Evolutionary conservation across 2,888 invertebrate species (phyloP).

Genomic region (Calliopum simillimum): DNA sequence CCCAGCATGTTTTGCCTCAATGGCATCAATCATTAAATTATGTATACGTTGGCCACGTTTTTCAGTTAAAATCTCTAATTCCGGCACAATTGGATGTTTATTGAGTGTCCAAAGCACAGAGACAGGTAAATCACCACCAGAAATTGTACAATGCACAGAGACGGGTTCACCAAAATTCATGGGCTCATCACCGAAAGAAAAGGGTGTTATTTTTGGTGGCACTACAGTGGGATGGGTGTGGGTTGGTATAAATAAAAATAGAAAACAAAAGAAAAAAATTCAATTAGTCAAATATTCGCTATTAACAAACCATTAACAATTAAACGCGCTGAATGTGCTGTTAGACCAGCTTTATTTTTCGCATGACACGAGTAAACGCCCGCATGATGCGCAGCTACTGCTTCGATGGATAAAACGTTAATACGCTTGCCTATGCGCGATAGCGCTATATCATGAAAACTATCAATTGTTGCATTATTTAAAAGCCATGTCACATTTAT

Average conservation of each 20-base stretch:
- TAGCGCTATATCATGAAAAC: slow-evolving; percentile 68
- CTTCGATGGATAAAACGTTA: slow-evolving; percentile 72
- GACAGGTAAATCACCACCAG: slow-evolving; percentile 83
- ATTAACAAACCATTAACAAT: slow-evolving; percentile 70
- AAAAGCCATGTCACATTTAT: slow-evolving; percentile 74
- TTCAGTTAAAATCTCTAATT: slow-evolving; percentile 63
- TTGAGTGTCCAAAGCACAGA: slow-evolving; percentile 81
- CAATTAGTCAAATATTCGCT: slow-evolving; percentile 12
- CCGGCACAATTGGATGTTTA: slow-evolving; percentile 66
- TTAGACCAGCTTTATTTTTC: slow-evolving; percentile 73
- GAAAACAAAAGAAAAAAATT: slow-evolving; percentile 30
- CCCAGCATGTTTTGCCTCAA: slow-evolving; percentile 78
- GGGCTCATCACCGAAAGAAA: slow-evolving; percentile 80
- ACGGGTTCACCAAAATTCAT: slow-evolving; percentile 77
- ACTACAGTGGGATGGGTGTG: slow-evolving; percentile 46
- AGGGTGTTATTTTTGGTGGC: slow-evolving; percentile 73
- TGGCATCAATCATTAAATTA: slow-evolving; percentile 75
- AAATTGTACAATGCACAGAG: slow-evolving; percentile 74
- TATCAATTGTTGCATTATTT: slow-evolving; percentile 65
- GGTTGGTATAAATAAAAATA: slow-evolving; percentile 28
- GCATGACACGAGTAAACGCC: slow-evolving; percentile 80
- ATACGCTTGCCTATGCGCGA: slow-evolving; percentile 75
- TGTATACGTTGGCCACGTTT: slow-evolving; percentile 69
- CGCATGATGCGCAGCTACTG: slow-evolving; percentile 70
- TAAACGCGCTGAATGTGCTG: slow-evolving; percentile 72